phyloP scores from a whole-genome alignment of 2,888 invertebrate genomes.

The Lapara coniferarum region DNA sequence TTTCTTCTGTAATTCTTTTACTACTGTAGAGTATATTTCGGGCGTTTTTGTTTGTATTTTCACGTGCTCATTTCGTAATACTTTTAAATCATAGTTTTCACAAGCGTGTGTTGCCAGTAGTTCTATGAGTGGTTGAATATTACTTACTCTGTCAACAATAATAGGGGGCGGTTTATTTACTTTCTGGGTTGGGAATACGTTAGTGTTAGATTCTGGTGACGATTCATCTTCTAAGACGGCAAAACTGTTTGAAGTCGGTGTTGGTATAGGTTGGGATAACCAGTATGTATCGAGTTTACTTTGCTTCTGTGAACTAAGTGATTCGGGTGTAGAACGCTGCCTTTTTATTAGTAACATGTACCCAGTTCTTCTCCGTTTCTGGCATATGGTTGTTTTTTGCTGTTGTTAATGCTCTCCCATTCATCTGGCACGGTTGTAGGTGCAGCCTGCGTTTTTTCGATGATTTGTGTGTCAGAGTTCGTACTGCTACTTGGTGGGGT shows the following conservation, averaged over 20 bases:
- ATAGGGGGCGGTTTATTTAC: constrained; percentile 24
- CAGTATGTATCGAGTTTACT: constrained; percentile 13
- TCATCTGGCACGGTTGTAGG: no score
- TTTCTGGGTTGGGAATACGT: not conserved
- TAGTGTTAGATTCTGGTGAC: not conserved
- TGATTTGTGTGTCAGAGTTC: no score
- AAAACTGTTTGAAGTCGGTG: constrained; percentile 17
- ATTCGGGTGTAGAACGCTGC: no score
- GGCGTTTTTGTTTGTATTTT: constrained; percentile 33
- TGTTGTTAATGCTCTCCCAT: no score
- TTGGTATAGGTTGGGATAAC: constrained; percentile 8
- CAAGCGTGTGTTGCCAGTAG: constrained; percentile 20
- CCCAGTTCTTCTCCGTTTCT: no score
- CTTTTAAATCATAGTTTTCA: constrained; percentile 31
- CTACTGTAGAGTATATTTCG: constrained; percentile 26
- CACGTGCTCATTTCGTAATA: constrained; percentile 32
- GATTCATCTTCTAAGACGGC: not conserved
- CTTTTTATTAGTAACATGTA: no score
- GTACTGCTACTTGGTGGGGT: no score
- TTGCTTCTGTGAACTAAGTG: constrained; percentile 8
- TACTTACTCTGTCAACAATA: constrained; percentile 28
- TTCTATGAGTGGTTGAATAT: constrained; percentile 24
- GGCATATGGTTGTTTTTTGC: no score
- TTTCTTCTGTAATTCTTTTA: constrained; percentile 30
- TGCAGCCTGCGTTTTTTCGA: no score